Conservation (phyloP, 2,888 invertebrate genomes). For the Pemphredon lugubris region DNA sequence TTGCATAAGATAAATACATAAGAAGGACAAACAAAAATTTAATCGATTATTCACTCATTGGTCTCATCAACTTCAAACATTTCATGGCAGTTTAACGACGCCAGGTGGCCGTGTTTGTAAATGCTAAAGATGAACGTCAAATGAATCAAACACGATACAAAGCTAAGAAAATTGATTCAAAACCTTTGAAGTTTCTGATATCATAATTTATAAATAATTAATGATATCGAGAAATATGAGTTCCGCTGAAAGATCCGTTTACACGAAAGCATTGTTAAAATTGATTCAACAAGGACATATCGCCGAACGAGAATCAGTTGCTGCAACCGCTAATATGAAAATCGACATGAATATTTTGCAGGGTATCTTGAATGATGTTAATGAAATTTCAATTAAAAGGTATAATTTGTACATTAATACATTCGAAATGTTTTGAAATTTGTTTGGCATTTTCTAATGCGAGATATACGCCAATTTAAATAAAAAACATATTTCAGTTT, state of each 20-base stretch:
- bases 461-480: neutral
- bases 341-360: slow-evolving; percentile 59
- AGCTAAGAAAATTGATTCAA: too few species aligned
- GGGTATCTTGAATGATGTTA: slow-evolving; percentile 61
- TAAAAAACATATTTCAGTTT: neutral
- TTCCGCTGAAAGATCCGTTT: slow-evolving; percentile 55
- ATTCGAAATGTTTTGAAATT: too few species aligned
- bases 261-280: slow-evolving; percentile 65
- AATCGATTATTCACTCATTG: too few species aligned
- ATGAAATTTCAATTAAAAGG: slow-evolving; percentile 64
- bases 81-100: too few species aligned
- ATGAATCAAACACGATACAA: too few species aligned
- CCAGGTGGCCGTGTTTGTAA: too few species aligned
- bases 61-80: too few species aligned
- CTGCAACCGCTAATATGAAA: slow-evolving; percentile 69
- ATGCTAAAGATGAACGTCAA: too few species aligned
- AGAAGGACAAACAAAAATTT: too few species aligned
- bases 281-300: slow-evolving; percentile 74
- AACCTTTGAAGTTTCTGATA: too few species aligned
- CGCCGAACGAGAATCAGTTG: slow-evolving; percentile 70
- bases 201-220: slow-evolving; percentile 22
- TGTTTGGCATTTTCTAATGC: too few species aligned
- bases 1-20: too few species aligned
- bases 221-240: slow-evolving; percentile 5
- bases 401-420: slow-evolving; percentile 39